Percentiles rank a stretch among this genome's conserved stretches.
These are phyloP conservation scores for Troides oblongomaculatus DNA, from an alignment of 2,888 invertebrate species.

Conservation along the genomic window DNA sequence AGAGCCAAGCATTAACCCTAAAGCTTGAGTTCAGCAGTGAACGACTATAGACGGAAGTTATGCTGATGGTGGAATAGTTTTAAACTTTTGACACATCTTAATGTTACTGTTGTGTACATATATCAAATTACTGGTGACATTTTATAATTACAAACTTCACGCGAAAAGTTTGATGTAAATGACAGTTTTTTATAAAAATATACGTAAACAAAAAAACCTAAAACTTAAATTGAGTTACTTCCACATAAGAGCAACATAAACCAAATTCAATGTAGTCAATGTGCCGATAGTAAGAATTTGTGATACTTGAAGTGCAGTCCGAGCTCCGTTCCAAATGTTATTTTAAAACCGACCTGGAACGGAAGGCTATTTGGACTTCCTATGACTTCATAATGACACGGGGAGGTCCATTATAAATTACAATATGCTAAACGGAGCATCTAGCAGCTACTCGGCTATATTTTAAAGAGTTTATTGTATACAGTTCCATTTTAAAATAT, in stretches of 20 bases:
- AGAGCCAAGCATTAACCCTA: no score
- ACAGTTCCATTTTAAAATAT: no score
- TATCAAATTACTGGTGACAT: no score
- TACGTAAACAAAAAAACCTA: background rate
- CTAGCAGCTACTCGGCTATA: background rate
- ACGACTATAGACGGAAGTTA: no score
- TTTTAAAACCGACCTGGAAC: conserved; percentile 25
- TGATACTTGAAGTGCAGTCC: conserved; percentile 27
- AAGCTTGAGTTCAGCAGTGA: no score
- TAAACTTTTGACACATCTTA: no score
- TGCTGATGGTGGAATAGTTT: no score
- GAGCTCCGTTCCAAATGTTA: conserved; percentile 31
- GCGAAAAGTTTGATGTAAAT: no score
- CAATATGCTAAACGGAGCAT: background rate
- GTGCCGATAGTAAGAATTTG: conserved; percentile 29
- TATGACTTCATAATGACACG: conserved; percentile 29
- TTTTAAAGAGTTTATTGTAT: no score
- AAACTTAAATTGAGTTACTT: background rate
- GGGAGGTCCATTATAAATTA: conserved; percentile 8
- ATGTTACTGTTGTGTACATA: no score
- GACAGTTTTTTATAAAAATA: no score
- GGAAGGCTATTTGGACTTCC: conserved; percentile 27
- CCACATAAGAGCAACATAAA: conserved; percentile 18
- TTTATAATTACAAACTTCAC: no score
- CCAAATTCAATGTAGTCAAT: conserved; percentile 15